Evolutionary conservation across 2,888 invertebrate species (phyloP).

Genomic region (Andrena bucephala): DNA sequence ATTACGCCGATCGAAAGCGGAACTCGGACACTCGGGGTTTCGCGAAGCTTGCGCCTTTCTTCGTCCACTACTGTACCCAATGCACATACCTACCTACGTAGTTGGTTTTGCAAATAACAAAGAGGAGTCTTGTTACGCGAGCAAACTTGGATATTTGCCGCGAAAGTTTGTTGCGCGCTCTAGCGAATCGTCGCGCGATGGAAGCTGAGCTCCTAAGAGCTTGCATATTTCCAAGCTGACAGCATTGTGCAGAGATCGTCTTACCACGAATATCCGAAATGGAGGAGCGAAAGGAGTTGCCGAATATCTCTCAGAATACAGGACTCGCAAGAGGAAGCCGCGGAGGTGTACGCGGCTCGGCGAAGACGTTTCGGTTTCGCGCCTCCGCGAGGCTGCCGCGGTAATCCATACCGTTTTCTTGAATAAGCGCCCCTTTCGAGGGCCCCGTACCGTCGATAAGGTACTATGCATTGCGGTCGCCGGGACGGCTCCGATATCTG

Average conservation of each 20-base stretch:
- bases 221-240: too few species aligned
- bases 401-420: constrained; percentile 59
- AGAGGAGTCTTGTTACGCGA: too few species aligned
- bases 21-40: too few species aligned
- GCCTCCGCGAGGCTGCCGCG: constrained; percentile 46
- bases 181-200: too few species aligned
- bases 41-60: too few species aligned
- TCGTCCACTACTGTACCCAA: too few species aligned
- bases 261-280: neutral
- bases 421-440: constrained; percentile 52
- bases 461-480: constrained; percentile 57
- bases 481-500: constrained; percentile 58
- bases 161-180: too few species aligned
- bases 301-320: neutral
- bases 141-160: too few species aligned
- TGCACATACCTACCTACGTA: too few species aligned
- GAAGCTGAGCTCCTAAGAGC: too few species aligned
- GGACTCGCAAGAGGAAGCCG: too few species aligned
- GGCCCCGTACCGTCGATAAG: constrained; percentile 52
- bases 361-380: constrained; percentile 48
- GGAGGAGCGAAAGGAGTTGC: neutral
- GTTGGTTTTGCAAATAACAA: too few species aligned
- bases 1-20: neutral
- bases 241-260: neutral
- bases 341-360: neutral